phyloP scores from a whole-genome alignment of 1,140 invertebrate species.

The Drosophila bipectinata region DNA sequence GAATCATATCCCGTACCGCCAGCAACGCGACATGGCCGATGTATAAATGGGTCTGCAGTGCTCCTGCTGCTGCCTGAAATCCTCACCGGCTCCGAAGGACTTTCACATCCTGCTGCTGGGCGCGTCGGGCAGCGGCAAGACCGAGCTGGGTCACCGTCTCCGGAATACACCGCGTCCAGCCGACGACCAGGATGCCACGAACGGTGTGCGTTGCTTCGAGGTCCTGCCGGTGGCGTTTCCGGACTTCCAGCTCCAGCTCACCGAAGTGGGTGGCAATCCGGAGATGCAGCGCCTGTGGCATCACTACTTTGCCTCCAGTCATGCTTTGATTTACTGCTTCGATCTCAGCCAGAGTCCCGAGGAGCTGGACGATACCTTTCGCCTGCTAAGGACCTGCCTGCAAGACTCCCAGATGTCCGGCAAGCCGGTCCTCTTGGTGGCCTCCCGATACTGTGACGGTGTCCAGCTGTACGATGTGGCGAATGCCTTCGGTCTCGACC shows the following conservation, averaged over 20 bases:
- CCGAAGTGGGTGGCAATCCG: constrained; percentile 70
- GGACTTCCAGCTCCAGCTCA: constrained; percentile 37
- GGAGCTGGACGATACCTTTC: constrained; percentile 42
- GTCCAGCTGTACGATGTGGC: constrained; percentile 76
- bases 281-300: constrained; percentile 80
- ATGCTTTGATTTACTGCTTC: constrained; percentile 73
- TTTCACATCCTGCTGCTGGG: constrained; percentile 73
- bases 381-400: constrained; percentile 40
- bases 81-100: constrained; percentile 10
- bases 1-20: not conserved
- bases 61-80: constrained; percentile 31
- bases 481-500: constrained; percentile 60
- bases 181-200: constrained; percentile 56
- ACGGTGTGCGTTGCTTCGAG: constrained; percentile 67
- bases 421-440: constrained; percentile 68
- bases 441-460: constrained; percentile 55
- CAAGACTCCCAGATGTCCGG: constrained; percentile 48
- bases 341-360: constrained; percentile 45
- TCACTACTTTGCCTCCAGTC: constrained; percentile 64
- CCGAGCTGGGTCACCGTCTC: constrained; percentile 63
- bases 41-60: constrained; percentile 60
- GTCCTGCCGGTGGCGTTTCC: not conserved
- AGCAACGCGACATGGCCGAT: constrained; percentile 8
- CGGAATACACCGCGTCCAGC: constrained; percentile 8
- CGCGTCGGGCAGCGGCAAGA: constrained; percentile 65